Evolutionary conservation across 2,797 vertebrate genomes (phyloP).

Genomic region (Diplodus sargus): DNA sequence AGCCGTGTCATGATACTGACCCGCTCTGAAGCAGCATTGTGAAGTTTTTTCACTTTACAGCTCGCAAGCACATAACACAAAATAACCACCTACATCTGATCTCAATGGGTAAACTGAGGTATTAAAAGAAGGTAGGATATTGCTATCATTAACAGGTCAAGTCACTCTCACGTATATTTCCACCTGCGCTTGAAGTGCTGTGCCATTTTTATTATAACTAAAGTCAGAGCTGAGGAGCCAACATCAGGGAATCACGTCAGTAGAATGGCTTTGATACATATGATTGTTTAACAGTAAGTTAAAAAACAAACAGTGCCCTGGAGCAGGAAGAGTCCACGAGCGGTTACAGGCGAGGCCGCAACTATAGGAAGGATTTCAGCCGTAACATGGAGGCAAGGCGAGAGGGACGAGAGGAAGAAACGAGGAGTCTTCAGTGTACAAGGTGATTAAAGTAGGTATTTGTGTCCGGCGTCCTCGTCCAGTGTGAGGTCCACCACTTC

Average conservation of each 20-base stretch:
- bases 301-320: constrained; percentile 78
- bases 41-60: constrained; percentile 55
- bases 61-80: constrained; percentile 60
- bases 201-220: constrained; percentile 56
- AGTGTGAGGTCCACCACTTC: constrained; percentile 98
- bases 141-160: constrained; percentile 76
- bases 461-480: constrained; percentile 94
- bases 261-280: constrained; percentile 78
- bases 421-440: constrained; percentile 74
- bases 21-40: constrained; percentile 70
- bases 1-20: constrained; percentile 39
- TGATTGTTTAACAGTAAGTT: constrained; percentile 73
- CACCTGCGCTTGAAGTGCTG: constrained; percentile 63
- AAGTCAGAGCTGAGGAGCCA: constrained; percentile 50
- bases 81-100: constrained; percentile 55
- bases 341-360: constrained; percentile 68
- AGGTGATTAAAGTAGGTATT: constrained; percentile 93
- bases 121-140: constrained; percentile 76
- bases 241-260: constrained; percentile 65
- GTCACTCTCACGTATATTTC: constrained; percentile 53
- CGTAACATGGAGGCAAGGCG: constrained; percentile 68
- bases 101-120: constrained; percentile 67
- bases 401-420: constrained; percentile 66
- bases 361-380: constrained; percentile 76
- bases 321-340: constrained; percentile 65